phyloP scores from a whole-genome alignment of 2,888 invertebrate genomes.

The Brachyptera risi region DNA sequence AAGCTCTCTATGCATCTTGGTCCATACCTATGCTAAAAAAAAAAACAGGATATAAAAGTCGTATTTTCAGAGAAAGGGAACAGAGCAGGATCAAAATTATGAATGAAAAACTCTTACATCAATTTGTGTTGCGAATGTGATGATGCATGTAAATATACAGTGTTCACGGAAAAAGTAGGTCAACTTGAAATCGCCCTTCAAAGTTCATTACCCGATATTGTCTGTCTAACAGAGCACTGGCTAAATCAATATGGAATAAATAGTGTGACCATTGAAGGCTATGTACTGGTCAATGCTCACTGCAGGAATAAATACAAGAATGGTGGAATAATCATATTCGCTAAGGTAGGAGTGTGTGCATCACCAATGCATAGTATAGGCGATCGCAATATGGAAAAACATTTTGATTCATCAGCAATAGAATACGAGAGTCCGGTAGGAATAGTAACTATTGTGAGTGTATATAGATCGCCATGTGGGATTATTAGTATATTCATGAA shows the following conservation, averaged over 20 bases:
- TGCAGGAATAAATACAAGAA: not conserved
- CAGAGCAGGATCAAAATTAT: too few relatives aligned
- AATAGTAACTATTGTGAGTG: not conserved
- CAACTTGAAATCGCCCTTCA: too few relatives aligned
- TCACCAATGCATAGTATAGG: not conserved
- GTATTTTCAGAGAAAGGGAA: too few relatives aligned
- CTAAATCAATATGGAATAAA: not conserved
- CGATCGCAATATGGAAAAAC: not conserved
- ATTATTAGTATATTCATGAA: not conserved
- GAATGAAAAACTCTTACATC: too few relatives aligned
- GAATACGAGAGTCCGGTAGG: not conserved
- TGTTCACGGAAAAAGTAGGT: too few relatives aligned
- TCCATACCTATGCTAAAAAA: too few relatives aligned
- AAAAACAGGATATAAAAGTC: too few relatives aligned
- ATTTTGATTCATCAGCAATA: not conserved
- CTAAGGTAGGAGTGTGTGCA: not conserved
- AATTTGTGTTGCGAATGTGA: too few relatives aligned
- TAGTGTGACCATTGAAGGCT: not conserved
- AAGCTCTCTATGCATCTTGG: too few relatives aligned
- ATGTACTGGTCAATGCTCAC: not conserved
- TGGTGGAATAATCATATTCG: not conserved
- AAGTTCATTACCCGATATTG: too few relatives aligned
- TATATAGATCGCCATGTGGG: not conserved
- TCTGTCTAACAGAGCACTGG: slow-evolving; percentile 2
- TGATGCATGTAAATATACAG: too few relatives aligned